These are phyloP conservation scores for Neomorphus geoffroyi DNA, from an alignment of 2,797 vertebrate species.

Conservation along the genomic window DNA sequence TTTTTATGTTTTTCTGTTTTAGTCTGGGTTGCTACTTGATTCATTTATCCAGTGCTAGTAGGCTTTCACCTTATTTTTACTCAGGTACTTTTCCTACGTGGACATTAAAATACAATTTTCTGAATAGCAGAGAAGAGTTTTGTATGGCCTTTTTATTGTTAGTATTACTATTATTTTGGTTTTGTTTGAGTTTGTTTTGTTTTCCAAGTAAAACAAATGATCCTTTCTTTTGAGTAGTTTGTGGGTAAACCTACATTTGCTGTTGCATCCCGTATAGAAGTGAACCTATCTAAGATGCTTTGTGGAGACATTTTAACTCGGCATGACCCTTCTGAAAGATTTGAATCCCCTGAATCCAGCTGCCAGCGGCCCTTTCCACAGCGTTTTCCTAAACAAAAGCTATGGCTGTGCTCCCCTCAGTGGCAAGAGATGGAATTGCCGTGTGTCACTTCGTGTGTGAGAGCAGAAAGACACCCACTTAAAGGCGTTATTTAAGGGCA, in stretches of 20 bases:
- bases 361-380: background rate
- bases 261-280: background rate
- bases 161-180: background rate
- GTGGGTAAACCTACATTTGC: background rate
- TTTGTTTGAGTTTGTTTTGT: background rate
- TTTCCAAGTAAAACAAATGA: background rate
- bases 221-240: background rate
- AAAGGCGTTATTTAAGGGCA: background rate
- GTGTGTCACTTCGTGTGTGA: accelerated
- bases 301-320: background rate
- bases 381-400: background rate
- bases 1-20: background rate
- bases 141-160: too few species aligned
- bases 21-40: background rate
- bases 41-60: background rate
- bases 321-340: background rate
- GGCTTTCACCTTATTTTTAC: background rate
- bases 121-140: background rate
- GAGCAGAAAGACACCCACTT: background rate
- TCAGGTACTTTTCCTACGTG: background rate
- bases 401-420: background rate
- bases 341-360: background rate
- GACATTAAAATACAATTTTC: background rate
- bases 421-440: background rate
- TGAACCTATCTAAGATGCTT: background rate